phyloP scores from a whole-genome alignment of 2,113 vertebrate genomes.

The Puntigrus tetrazona region DNA sequence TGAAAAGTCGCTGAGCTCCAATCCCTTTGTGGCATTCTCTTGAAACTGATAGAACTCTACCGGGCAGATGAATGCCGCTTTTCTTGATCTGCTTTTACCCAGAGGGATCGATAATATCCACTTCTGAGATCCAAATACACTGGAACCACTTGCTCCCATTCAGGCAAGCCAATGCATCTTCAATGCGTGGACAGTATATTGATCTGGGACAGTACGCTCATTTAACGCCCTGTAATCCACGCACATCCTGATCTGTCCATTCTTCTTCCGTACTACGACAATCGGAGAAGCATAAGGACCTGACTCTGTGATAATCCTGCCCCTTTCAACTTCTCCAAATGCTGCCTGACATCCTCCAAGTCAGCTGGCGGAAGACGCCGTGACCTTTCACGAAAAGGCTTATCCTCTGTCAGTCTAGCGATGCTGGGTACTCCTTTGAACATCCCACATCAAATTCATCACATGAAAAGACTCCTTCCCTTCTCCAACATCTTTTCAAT shows the following conservation, averaged over 20 bases:
- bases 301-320: too few species aligned
- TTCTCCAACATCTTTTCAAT: too few species aligned
- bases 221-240: constrained; percentile 27
- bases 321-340: too few species aligned
- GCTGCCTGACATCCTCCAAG: too few species aligned
- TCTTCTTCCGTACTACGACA: constrained; percentile 41
- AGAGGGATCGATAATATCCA: constrained; percentile 7
- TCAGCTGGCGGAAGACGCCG: background rate
- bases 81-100: constrained; percentile 17
- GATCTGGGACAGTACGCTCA: background rate
- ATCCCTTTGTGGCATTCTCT: background rate
- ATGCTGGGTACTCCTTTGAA: constrained; percentile 1
- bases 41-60: background rate
- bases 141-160: constrained; percentile 22
- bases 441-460: too few species aligned
- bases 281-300: too few species aligned
- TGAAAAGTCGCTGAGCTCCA: background rate
- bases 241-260: constrained; percentile 26
- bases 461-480: too few species aligned
- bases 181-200: background rate
- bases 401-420: background rate
- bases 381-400: background rate
- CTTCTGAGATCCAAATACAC: constrained; percentile 15
- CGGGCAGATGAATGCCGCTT: constrained; percentile 16
- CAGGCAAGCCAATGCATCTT: constrained; percentile 19